Evolutionary conservation across 2,113 vertebrate species (phyloP), one percentile per base, ranked within the genome.

Genomic region (Paratilapia polleni): DNA sequence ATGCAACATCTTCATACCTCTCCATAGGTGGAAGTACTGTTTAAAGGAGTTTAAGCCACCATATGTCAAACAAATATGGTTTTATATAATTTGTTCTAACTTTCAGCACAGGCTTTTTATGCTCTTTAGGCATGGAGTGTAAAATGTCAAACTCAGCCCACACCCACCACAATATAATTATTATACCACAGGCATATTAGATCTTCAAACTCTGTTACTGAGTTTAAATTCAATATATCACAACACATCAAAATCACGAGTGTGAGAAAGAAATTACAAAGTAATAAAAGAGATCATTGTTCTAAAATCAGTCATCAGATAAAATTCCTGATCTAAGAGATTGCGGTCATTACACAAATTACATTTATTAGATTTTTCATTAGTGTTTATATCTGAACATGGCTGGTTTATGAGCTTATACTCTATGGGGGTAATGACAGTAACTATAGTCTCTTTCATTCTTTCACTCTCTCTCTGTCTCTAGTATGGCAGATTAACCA

Each of bases 341-440:
- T 73, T 73, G 68, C 31, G 68, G 47, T 73, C 47, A n/a, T 73
- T 54, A 54, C 47, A 54, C 68, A 73, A 73, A 73, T 73, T 14
- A 34, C 17, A n/a, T 20, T 73, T 54, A 73, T 73, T 52, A 52
- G 68, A 73, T 1, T 19, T 73, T 54, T 73, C 47, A 73, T 73
- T 73, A 54, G 26, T 54, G 47, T 73, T 73, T 73, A 73, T 54
- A 54, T 73, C 26, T 54, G 47, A 73, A 54, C 47, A 14, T 52
- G 64, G 41, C 64, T 1, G 22, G 41, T 47, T 68, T 68, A 68
- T 68, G 26, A 73, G 68, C 19, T 54, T 2, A 0, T 54, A 52
- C 47, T 54, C 68, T 54, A 56, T 54, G 11, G 34, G 19, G 66
- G 41, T 19, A 38, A 81, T 61, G 20, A 68, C 41, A 81, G 28